Evolutionary conservation across 2,888 invertebrate genomes (phyloP), one percentile per base, ranked within the genome.

Genomic region (Emesis russula): DNA sequence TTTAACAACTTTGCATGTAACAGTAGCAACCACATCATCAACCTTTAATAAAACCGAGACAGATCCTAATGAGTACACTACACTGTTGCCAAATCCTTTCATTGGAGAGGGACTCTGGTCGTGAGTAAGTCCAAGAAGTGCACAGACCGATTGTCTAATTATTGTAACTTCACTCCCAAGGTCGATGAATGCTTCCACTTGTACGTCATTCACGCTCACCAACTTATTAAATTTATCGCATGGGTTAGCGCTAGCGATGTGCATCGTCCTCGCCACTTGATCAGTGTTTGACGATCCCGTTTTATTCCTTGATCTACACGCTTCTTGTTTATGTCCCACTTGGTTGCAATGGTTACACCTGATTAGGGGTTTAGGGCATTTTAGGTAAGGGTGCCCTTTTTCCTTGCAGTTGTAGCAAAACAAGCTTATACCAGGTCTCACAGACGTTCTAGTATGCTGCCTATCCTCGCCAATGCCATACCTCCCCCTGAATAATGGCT

Each of bases 71-170:
- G 90, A 85, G 15, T 80, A 66, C 15, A 92, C 89, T 0, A 87
- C n/a, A 11, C 44, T 58, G 38, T 92, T 93, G 2, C 91, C 92
- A 77, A 93, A 94, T 53, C 92, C 92, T 58, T 89, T 93, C 78
- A 91, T 81, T 4, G 38, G n/a, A 2, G 87, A 68, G 5, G 77
- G 36, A 1, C 53, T 33, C 11, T 73, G 31, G 76, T 91, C 85
- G 38, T 88, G 85, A 31, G 9, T 7, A 9, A 88, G 13, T 1
- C 87, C 86, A 48, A 93, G 36, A 3, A 25, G 31, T 3, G 3
- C 7, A 31, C 58, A 48, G 4, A 74, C 11, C 2, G 89, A 87
- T 18, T 81, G 41, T 41, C 41, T 89, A 9, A 83, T 66, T 0
- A 91, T 9, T 0, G 87, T 77, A 4, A 88, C 87, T 31, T 86